Conservation (phyloP, 1,140 invertebrate genomes). For the Pachyrhynchus sulphureomaculatus region DNA sequence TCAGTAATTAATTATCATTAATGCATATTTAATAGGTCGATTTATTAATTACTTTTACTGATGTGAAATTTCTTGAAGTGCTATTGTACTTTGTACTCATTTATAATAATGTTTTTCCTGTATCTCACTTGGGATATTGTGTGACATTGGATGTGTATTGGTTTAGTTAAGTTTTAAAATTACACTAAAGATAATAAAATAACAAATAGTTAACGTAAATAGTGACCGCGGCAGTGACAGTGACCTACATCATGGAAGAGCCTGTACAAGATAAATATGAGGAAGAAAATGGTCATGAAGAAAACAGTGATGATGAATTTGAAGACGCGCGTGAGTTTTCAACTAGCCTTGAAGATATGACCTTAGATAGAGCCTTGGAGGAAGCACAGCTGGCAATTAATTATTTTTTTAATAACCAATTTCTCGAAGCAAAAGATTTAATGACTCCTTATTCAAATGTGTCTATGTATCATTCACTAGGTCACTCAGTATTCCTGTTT, state of each 20-base stretch:
- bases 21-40: too few relatives aligned
- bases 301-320: conserved; percentile 30
- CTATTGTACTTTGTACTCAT: too few relatives aligned
- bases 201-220: too few relatives aligned
- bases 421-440: conserved; percentile 72
- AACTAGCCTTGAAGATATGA: conserved; percentile 51
- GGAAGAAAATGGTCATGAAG: conserved; percentile 23
- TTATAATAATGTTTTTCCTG: too few relatives aligned
- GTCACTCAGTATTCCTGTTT: conserved; percentile 84
- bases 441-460: conserved; percentile 74
- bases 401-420: conserved; percentile 88
- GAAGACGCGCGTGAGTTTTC: conserved; percentile 38
- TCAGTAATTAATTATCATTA: too few relatives aligned
- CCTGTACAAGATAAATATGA: conserved; percentile 8
- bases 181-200: too few relatives aligned
- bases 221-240: conserved; percentile 22
- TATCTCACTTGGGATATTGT: too few relatives aligned
- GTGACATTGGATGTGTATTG: too few relatives aligned
- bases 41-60: too few relatives aligned
- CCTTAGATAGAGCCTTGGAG: conserved; percentile 64
- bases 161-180: too few relatives aligned
- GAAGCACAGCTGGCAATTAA: conserved; percentile 72
- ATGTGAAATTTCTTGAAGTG: too few relatives aligned
- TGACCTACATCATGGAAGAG: conserved; percentile 21
- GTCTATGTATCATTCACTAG: conserved; percentile 93